Evolutionary conservation across 1,140 invertebrate species (phyloP), one percentile per base, ranked within the genome.

Genomic region (Eufriesea mexicana): DNA sequence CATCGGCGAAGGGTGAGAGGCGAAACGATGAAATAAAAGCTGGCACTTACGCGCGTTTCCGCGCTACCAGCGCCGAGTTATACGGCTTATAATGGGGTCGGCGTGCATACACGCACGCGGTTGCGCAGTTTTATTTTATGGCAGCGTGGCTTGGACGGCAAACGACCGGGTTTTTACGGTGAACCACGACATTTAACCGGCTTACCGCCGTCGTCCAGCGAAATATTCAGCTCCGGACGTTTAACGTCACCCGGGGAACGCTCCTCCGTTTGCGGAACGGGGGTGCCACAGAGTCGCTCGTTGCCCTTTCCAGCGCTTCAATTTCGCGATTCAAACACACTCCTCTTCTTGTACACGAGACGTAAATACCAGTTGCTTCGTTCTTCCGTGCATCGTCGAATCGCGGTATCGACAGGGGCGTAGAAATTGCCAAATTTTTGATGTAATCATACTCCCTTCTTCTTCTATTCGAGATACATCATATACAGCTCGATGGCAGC

Each of bases 131-230:
- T 93, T 92, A 92, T 92, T 93, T 93, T 91, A 91, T 90, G 89
- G 86, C 82, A 64, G 82, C 90, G 89, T 74, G 86, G 87, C 82
- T 79, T 79, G 84, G 83, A 82, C 83, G 90, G 91, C 88, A 87
- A 90, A 87, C 89, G 83, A 79, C 84, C 89, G 84, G 91, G 90
- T 94, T 94, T 94, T 94, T 93, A 94, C 90, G 93, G 93, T 93
- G 91, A 93, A 94, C 93, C 93, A 93, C 93, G 93, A 92, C 92
- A 93, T 94, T 94, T 94, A 94, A 93, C 92, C 89, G 92, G 89
- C 89, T 92, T 91, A 92, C 92, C 90, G 86, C 88, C 90, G 87
- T 90, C 89, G 88, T 88, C 85, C 71, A 83, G 75, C 89, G 84
- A 90, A 91, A 92, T 91, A 90, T 90, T 90, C 90, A 83, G 25